Conservation (phyloP, 2,113 vertebrate species). For the Cryptomyrus ogoouensis region DNA sequence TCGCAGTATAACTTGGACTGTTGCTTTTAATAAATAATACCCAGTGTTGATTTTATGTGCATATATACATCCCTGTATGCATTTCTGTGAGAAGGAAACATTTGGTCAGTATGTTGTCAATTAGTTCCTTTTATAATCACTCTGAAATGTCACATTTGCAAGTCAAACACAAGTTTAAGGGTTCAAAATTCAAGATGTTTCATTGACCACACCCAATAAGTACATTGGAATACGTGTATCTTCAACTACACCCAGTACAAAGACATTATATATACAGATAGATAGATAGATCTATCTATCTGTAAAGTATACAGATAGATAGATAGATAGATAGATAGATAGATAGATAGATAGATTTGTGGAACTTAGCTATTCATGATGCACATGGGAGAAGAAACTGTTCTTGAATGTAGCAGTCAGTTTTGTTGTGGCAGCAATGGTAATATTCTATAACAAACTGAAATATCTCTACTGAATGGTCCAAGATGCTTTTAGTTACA, state of each 20-base stretch:
- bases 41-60: not conserved
- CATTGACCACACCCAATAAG: not conserved
- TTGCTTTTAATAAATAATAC: slow-evolving; percentile 30
- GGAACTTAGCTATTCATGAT: not conserved
- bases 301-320: no score
- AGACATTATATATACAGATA: not conserved
- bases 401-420: not conserved
- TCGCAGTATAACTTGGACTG: slow-evolving; percentile 49
- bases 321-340: not conserved
- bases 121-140: not conserved
- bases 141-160: not conserved
- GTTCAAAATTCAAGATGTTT: not conserved
- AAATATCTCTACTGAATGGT: not conserved
- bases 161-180: not conserved
- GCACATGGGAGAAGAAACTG: not conserved
- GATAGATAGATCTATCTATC: no score
- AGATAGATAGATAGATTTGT: not conserved
- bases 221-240: not conserved
- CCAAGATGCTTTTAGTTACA: not conserved
- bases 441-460: not conserved
- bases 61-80: not conserved
- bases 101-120: not conserved
- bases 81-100: not conserved
- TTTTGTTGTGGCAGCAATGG: not conserved
- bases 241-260: not conserved